A percentile compares a stretch with the other conserved stretches of the same genome.
Evolutionary conservation across 1,140 invertebrate species (phyloP).

Genomic region (Drosophila pseudoananassae): DNA sequence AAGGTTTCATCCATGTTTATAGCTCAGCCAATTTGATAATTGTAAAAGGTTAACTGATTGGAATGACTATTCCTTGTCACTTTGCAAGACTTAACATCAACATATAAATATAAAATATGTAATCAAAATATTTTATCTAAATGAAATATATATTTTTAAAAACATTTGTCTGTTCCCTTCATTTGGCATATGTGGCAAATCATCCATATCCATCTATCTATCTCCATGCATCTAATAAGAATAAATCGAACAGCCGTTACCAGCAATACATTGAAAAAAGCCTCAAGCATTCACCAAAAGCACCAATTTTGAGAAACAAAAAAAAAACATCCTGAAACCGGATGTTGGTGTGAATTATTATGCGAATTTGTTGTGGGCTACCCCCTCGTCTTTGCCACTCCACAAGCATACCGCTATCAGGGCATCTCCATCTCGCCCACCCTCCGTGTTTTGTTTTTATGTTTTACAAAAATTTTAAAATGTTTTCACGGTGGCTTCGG

Average conservation of each 20-base stretch:
- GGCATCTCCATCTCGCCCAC: neutral
- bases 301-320: slow-evolving; percentile 14
- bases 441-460: slow-evolving; percentile 67
- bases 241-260: slow-evolving; percentile 40
- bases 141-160: neutral
- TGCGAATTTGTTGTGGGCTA: slow-evolving; percentile 61
- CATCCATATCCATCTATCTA: slow-evolving; percentile 24
- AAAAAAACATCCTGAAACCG: slow-evolving; percentile 42
- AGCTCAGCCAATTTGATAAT: no score
- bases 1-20: no score
- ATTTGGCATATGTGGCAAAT: slow-evolving; percentile 59
- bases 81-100: no score
- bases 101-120: no score
- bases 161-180: slow-evolving; percentile 18
- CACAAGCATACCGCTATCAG: neutral
- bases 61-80: no score
- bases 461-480: slow-evolving; percentile 82
- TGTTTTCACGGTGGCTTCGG: slow-evolving; percentile 80
- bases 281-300: slow-evolving; percentile 44
- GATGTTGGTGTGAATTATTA: slow-evolving; percentile 80
- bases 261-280: slow-evolving; percentile 45
- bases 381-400: neutral
- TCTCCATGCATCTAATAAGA: neutral
- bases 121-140: neutral
- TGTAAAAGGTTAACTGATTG: no score